phyloP scores from a whole-genome alignment of 2,888 invertebrate species.

The Nomada goodeniana region DNA sequence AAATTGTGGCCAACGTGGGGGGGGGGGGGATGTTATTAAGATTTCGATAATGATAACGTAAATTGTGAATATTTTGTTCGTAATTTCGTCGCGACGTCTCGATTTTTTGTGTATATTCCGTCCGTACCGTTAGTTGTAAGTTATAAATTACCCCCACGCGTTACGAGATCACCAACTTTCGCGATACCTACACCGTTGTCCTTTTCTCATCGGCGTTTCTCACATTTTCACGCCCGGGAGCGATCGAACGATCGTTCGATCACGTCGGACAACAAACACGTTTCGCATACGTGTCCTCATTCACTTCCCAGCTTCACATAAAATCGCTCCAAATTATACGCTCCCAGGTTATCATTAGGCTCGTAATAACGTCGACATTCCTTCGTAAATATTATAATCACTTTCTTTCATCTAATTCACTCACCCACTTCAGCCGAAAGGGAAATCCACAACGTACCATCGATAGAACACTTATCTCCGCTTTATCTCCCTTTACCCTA shows the following conservation, averaged over 20 bases:
- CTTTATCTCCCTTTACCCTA: background rate
- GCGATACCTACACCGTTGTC: background rate
- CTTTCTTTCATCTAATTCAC: conserved; percentile 4
- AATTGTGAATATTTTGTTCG: background rate
- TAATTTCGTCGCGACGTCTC: background rate
- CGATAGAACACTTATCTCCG: no score
- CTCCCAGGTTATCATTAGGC: conserved; percentile 14
- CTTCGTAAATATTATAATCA: conserved; percentile 18
- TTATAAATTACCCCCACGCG: conserved; percentile 18
- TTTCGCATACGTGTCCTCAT: conserved; percentile 10
- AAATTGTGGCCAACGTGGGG: conserved; percentile 1
- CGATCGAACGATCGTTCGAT: background rate
- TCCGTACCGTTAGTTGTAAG: background rate
- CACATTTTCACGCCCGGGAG: background rate
- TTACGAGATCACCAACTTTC: background rate
- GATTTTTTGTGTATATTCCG: background rate
- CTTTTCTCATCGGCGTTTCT: background rate
- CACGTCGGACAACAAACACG: background rate
- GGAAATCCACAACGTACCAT: background rate
- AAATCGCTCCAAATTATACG: conserved; percentile 23
- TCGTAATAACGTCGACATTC: conserved; percentile 8
- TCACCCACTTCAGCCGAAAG: background rate
- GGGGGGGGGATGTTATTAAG: conserved; percentile 5
- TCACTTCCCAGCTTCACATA: background rate
- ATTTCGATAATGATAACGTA: conserved; percentile 25